A percentile compares a stretch with the other conserved stretches of the same genome.
These are phyloP conservation scores for Drosophila lacertosa DNA, from an alignment of 1,140 invertebrate genomes.

Conservation along the genomic window DNA sequence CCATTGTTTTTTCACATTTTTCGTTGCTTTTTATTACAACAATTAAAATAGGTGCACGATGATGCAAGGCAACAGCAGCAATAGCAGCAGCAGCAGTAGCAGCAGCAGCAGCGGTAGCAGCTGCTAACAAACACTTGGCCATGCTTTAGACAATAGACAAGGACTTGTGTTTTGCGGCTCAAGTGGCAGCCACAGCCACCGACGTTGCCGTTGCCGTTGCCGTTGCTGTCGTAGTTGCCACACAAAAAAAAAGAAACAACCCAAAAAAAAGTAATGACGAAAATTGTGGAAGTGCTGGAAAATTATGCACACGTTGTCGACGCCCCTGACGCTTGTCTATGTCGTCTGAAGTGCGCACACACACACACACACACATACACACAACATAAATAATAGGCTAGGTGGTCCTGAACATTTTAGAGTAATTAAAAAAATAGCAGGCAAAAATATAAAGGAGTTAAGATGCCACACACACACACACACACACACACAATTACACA, in stretches of 20 bases:
- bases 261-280: conserved; percentile 78
- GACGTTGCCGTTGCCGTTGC: conserved; percentile 39
- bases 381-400: conserved; percentile 64
- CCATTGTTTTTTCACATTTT: conserved; percentile 55
- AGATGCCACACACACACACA: conserved; percentile 53
- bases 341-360: conserved; percentile 61
- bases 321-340: conserved; percentile 43
- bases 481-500: conserved; percentile 23
- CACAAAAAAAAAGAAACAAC: conserved; percentile 56
- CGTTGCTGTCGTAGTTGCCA: conserved; percentile 3
- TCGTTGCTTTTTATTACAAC: conserved; percentile 65
- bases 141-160: conserved; percentile 82
- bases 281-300: conserved; percentile 78
- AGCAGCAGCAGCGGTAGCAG: conserved; percentile 40
- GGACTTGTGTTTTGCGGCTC: conserved; percentile 77
- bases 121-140: conserved; percentile 81
- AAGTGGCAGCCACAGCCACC: conserved; percentile 68
- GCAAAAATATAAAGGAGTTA: conserved; percentile 59
- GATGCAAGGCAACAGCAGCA: conserved; percentile 44
- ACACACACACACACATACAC: conserved; percentile 22
- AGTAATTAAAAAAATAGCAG: conserved; percentile 79
- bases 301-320: conserved; percentile 75
- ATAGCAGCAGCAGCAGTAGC: conserved; percentile 32
- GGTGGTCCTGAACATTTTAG: conserved; percentile 78
- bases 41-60: conserved; percentile 81